Conservation (phyloP, 1,140 invertebrate genomes). For the Ooceraea biroi region DNA sequence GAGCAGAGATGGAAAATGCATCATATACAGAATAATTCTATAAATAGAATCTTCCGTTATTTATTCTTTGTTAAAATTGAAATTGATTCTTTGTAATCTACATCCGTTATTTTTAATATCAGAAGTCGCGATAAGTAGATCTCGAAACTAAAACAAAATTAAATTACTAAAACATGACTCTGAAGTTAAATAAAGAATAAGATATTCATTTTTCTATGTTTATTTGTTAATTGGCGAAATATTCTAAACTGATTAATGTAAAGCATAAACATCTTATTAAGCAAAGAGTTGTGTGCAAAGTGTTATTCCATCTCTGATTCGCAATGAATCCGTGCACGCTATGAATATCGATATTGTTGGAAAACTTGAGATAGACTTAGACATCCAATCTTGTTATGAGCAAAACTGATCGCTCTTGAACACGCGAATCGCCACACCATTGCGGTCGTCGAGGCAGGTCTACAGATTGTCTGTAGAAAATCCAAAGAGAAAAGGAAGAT, state of each 20-base stretch:
- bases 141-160: background rate
- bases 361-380: slow-evolving; percentile 9
- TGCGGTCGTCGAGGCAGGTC: slow-evolving; percentile 60
- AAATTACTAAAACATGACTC: background rate
- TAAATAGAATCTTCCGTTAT: background rate
- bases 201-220: too few species aligned
- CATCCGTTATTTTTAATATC: background rate
- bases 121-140: background rate
- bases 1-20: slow-evolving; percentile 11
- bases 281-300: background rate
- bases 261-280: background rate
- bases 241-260: too few species aligned
- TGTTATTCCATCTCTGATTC: slow-evolving; percentile 37
- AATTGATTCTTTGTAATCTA: background rate
- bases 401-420: slow-evolving; percentile 13
- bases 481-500: background rate
- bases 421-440: slow-evolving; percentile 59
- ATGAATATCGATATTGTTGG: slow-evolving; percentile 31
- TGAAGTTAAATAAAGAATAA: background rate
- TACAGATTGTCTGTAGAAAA: slow-evolving; percentile 32
- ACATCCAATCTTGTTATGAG: background rate
- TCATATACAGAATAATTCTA: background rate
- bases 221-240: too few species aligned
- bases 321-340: slow-evolving; percentile 18
- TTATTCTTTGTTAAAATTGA: background rate